A percentile compares a stretch with the other conserved stretches of the same genome.
Conservation (phyloP, 2,113 vertebrate species). For the Numida meleagris region DNA sequence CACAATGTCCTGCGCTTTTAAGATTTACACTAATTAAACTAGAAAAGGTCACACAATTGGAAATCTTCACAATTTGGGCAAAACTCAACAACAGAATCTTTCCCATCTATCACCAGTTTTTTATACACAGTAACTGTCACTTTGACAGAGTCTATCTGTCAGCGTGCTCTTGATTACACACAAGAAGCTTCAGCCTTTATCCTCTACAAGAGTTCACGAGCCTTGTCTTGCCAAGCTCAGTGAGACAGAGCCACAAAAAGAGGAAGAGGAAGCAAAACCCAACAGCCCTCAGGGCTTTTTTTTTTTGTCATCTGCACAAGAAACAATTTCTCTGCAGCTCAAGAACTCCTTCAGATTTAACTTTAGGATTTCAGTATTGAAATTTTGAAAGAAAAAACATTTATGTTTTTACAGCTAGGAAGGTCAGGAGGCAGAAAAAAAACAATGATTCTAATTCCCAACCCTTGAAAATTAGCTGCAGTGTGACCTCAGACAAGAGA, state of each 20-base stretch:
- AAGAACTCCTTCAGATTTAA: neutral
- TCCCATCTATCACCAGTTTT: conserved; percentile 4
- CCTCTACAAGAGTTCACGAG: neutral
- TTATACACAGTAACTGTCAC: neutral
- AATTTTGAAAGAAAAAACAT: neutral
- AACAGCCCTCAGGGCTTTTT: neutral
- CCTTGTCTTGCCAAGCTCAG: neutral
- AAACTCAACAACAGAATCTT: conserved; percentile 24
- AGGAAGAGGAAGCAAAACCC: conserved; percentile 35
- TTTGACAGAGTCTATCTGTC: conserved; percentile 19
- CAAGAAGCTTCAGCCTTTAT: neutral
- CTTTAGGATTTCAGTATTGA: neutral
- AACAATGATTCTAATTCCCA: neutral
- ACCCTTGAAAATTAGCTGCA: neutral
- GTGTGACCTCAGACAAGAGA: neutral
- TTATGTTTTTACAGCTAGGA: neutral
- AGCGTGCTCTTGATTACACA: neutral
- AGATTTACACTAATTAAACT: conserved; percentile 42
- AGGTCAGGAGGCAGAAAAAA: neutral
- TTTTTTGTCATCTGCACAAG: neutral
- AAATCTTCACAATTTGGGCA: conserved; percentile 12
- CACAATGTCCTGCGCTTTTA: neutral
- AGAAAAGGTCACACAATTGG: conserved; percentile 57
- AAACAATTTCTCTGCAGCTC: neutral
- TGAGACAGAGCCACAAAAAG: neutral